These are phyloP conservation scores for Fregata magnificens DNA, from an alignment of 2,113 vertebrate species.

Conservation along the genomic window DNA sequence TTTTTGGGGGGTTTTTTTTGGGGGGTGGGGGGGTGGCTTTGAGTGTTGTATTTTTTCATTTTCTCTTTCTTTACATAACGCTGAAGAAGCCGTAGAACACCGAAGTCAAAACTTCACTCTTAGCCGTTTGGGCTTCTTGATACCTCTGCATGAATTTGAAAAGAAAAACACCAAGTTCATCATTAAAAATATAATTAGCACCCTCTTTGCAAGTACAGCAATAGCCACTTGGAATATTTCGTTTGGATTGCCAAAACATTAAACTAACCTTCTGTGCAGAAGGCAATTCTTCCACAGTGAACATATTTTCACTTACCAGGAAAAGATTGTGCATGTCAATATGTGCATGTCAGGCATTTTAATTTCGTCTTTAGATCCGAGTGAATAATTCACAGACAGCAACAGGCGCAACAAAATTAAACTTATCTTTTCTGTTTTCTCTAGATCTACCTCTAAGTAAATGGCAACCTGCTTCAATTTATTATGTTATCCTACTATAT, in stretches of 20 bases:
- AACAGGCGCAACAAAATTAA: not conserved
- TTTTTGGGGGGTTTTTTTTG: too few species aligned
- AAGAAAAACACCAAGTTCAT: not conserved
- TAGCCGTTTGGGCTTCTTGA: not conserved
- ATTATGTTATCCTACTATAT: not conserved
- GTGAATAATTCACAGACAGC: not conserved
- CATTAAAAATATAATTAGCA: not conserved
- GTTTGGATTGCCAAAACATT: not conserved
- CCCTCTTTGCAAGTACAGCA: not conserved
- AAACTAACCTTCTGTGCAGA: conserved; percentile 16
- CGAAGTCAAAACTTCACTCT: not conserved
- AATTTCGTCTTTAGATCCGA: not conserved
- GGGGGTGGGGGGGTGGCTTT: not conserved
- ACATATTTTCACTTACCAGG: conserved; percentile 10
- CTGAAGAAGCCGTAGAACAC: not conserved
- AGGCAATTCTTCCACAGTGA: not conserved
- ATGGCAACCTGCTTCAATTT: not conserved
- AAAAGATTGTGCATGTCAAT: not conserved
- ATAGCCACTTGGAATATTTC: not conserved
- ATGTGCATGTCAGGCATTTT: not conserved
- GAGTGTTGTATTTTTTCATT: not conserved
- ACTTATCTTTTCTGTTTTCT: not conserved
- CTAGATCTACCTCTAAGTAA: not conserved
- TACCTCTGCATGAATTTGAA: not conserved
- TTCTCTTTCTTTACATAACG: not conserved